These are phyloP conservation scores for Macroglossus sobrinus DNA, from an alignment of 2,113 vertebrate species.

Conservation along the genomic window DNA sequence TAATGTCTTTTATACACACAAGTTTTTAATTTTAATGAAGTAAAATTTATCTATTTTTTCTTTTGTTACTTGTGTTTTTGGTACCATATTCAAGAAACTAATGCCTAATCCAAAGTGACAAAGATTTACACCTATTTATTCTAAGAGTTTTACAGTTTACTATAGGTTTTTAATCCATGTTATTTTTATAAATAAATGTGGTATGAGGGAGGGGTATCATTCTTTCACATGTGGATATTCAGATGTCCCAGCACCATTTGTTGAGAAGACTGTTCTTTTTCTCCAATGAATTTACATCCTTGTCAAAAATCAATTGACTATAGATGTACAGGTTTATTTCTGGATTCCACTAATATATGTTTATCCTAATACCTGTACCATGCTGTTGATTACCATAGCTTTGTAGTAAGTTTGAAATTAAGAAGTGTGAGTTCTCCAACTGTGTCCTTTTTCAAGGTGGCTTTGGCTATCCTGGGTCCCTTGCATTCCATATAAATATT, in stretches of 20 bases:
- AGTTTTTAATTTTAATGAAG: background rate
- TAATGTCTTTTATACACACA: background rate
- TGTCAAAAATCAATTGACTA: background rate
- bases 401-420: constrained; percentile 6
- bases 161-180: background rate
- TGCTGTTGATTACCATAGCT: background rate
- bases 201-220: background rate
- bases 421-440: background rate
- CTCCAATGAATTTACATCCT: background rate
- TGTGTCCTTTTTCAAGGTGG: background rate
- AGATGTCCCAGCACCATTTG: background rate
- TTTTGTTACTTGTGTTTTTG: background rate
- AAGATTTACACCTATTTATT: background rate
- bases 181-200: background rate
- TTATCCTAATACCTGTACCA: background rate
- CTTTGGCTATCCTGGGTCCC: background rate
- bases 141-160: background rate
- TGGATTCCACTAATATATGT: background rate
- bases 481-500: background rate
- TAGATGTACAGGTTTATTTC: background rate
- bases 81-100: background rate
- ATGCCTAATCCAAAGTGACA: background rate
- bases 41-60: background rate
- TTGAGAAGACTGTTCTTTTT: background rate
- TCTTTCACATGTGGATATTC: background rate